Conservation (phyloP, 2,113 vertebrate species). For the Petromus typicus region DNA sequence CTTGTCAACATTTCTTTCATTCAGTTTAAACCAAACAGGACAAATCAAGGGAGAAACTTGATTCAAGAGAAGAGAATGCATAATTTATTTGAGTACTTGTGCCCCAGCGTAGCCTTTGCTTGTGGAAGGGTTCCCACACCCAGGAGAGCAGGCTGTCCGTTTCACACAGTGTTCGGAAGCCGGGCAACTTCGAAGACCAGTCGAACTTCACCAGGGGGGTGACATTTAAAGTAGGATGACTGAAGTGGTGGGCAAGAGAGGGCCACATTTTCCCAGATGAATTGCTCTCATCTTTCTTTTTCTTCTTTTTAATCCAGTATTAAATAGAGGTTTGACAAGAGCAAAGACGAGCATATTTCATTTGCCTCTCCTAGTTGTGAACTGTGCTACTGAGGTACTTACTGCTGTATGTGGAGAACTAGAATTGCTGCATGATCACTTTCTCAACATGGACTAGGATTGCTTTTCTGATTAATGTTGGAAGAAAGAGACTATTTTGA, state of each 20-base stretch:
- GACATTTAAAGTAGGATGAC: neutral
- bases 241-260: neutral
- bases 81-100: neutral
- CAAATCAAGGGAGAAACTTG: neutral
- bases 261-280: conserved; percentile 37
- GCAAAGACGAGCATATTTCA: neutral
- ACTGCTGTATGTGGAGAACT: neutral
- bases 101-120: neutral
- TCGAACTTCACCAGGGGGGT: neutral
- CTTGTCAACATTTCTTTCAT: neutral
- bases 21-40: neutral
- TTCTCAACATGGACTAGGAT: neutral
- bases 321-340: conserved; percentile 24
- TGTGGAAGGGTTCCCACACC: neutral
- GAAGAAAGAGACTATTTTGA: neutral
- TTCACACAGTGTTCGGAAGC: conserved; percentile 28
- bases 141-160: conserved; percentile 18
- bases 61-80: neutral
- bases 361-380: neutral
- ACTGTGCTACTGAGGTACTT: neutral
- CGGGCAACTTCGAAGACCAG: conserved; percentile 10
- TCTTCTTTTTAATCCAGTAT: neutral
- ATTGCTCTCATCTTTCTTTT: neutral
- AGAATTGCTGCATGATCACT: neutral
- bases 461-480: neutral